Conservation (phyloP, 2,797 vertebrate genomes). For the Decapterus maruadsi region DNA sequence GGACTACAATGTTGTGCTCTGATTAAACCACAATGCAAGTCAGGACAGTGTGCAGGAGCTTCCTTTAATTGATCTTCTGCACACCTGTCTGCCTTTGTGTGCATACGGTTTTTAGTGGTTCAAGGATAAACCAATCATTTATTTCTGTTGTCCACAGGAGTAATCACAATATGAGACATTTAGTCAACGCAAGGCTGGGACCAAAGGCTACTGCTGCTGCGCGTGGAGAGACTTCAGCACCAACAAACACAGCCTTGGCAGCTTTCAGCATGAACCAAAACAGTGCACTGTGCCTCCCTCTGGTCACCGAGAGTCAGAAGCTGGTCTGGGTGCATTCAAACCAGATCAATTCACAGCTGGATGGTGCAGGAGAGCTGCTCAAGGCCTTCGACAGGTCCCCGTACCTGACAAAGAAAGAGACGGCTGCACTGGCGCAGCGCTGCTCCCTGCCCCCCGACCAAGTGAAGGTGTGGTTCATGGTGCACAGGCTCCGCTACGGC, state of each 20-base stretch:
- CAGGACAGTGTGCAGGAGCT: too few relatives aligned
- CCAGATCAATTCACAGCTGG: slow-evolving; percentile 76
- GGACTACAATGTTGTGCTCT: too few relatives aligned
- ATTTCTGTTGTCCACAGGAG: slow-evolving; percentile 29
- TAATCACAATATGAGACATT: slow-evolving; percentile 24
- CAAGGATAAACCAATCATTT: background rate
- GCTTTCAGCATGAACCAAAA: slow-evolving; percentile 64
- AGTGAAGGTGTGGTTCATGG: slow-evolving; percentile 91
- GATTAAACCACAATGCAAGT: too few relatives aligned
- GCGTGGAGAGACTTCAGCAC: background rate
- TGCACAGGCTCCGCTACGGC: slow-evolving; percentile 88
- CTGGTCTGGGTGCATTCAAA: slow-evolving; percentile 86
- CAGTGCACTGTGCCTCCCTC: slow-evolving; percentile 85
- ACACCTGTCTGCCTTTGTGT: too few relatives aligned
- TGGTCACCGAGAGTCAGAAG: slow-evolving; percentile 84
- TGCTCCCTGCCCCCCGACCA: slow-evolving; percentile 87
- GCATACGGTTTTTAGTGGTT: too few relatives aligned
- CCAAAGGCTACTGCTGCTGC: background rate
- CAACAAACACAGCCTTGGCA: fast-evolving
- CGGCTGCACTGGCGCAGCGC: slow-evolving; percentile 81
- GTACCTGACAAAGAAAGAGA: slow-evolving; percentile 86
- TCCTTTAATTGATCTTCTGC: too few relatives aligned
- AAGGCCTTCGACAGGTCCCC: slow-evolving; percentile 88
- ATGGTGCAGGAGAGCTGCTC: slow-evolving; percentile 81
- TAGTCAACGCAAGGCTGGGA: background rate